phyloP scores from a whole-genome alignment of 2,888 invertebrate genomes.

The Brachylomia viminalis region DNA sequence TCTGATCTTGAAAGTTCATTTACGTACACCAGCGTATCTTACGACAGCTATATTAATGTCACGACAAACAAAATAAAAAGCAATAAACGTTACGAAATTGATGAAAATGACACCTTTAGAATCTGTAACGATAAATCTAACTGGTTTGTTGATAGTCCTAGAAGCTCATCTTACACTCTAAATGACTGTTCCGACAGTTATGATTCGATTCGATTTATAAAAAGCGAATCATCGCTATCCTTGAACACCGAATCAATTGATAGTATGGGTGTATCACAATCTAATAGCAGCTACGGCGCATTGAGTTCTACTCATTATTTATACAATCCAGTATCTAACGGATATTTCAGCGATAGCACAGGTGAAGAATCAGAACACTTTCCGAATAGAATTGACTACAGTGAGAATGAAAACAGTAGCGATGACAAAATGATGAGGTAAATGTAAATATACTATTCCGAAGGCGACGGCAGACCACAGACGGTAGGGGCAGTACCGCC shows the following conservation, averaged over 20 bases:
- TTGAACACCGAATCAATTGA: slow-evolving; percentile 61
- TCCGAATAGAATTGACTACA: slow-evolving; percentile 49
- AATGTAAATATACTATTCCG: slow-evolving; percentile 10
- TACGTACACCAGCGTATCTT: slow-evolving; percentile 9
- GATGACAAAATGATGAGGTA: slow-evolving; percentile 51
- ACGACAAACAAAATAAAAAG: slow-evolving; percentile 12
- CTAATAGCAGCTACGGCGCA: slow-evolving; percentile 58
- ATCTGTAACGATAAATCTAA: slow-evolving; percentile 5
- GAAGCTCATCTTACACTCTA: slow-evolving; percentile 9
- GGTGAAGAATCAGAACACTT: slow-evolving; percentile 56
- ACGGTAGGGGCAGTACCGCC: not conserved
- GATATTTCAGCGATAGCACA: slow-evolving; percentile 15
- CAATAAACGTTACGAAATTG: not conserved
- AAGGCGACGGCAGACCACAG: not conserved
- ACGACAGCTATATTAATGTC: slow-evolving; percentile 3
- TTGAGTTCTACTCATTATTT: slow-evolving; percentile 65
- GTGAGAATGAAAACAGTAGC: slow-evolving; percentile 42
- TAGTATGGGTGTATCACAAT: slow-evolving; percentile 65
- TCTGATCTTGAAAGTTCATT: slow-evolving; percentile 9
- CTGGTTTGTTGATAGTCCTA: slow-evolving; percentile 2
- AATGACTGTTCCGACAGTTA: slow-evolving; percentile 59
- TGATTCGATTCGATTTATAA: slow-evolving; percentile 67
- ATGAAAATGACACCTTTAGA: not conserved
- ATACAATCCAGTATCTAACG: slow-evolving; percentile 48
- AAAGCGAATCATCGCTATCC: slow-evolving; percentile 72